Evolutionary conservation across 2,797 vertebrate species (phyloP), one percentile per base, ranked within the genome.

Genomic region (Chaetodon trifasciatus): DNA sequence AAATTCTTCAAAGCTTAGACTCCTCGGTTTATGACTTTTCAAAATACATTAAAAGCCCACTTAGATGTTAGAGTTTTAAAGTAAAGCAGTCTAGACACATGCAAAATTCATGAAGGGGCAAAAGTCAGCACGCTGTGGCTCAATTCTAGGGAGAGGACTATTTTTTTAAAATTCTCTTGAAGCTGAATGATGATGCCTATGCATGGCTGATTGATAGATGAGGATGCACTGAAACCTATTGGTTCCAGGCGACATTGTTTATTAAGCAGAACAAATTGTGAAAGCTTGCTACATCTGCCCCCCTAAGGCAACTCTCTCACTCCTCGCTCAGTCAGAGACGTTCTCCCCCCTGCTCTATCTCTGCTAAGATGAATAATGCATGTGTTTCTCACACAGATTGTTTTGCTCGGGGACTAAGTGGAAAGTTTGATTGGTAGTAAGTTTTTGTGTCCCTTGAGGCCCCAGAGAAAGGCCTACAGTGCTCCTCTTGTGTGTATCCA

Each of bases 251-350:
- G 40, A 79, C 84, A 76, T 87, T 90, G 91, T 92, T 90, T 90
- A 91, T 92, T 88, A 91, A 92, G 83, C 83, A 91, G 85, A 91
- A 92, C 91, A 93, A 92, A 92, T 92, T 84, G 85, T 68, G 55
- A 89, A 91, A 89, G 70, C 82, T 89, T 88, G 84, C 86, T 89
- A 79, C 84, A 89, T 88, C 78, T 88, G 78, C 84, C 67, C 79
- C 86, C 85, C 78, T 16, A 6, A 79, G 84, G 89, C 85, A 58
- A 53, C 72, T 64, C 79, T 79, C 69, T 79, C 82, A 39, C 73
- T 85, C 74, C 66, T 69, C 6, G 44, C 79, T 82, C 85, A 76
- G 64, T 77, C 78, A 69, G 82, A 86, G 76, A 78, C 86, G 81
- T 67, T 86, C 63, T 83, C 44, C 64, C 42, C 28, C 70, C 23